phyloP scores from a whole-genome alignment of 1,140 invertebrate species.

The Trichogramma pretiosum region DNA sequence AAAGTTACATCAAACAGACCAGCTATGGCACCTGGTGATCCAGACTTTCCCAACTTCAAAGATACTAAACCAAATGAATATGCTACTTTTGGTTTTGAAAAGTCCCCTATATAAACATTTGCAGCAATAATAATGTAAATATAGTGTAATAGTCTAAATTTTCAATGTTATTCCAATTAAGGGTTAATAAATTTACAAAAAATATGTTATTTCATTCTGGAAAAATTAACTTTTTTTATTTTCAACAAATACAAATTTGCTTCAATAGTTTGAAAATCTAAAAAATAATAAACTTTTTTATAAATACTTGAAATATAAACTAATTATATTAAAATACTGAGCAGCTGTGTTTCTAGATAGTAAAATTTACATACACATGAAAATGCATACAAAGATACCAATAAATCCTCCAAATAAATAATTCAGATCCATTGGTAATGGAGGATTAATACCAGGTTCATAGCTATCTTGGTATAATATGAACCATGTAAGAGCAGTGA shows the following conservation, averaged over 20 bases:
- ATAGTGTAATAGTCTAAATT: constrained; percentile 7
- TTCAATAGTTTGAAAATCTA: too few relatives aligned
- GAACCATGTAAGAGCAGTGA: constrained; percentile 32
- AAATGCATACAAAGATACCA: constrained; percentile 29
- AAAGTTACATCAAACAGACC: constrained; percentile 46
- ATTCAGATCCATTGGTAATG: constrained; percentile 30
- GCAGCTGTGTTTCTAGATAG: too few relatives aligned
- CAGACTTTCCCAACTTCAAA: constrained; percentile 52
- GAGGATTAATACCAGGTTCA: constrained; percentile 33
- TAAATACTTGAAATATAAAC: too few relatives aligned
- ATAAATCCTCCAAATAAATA: constrained; percentile 30
- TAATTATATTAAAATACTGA: too few relatives aligned
- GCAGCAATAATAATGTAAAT: not conserved
- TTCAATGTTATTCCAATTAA: too few relatives aligned
- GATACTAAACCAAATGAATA: constrained; percentile 55
- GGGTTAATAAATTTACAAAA: too few relatives aligned
- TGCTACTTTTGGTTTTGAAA: constrained; percentile 58
- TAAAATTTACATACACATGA: constrained; percentile 29
- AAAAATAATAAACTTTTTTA: too few relatives aligned
- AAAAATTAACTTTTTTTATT: not conserved
- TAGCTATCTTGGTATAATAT: constrained; percentile 40
- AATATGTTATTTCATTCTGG: constrained; percentile 13
- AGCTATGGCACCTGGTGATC: constrained; percentile 54
- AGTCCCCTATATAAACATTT: constrained; percentile 44
- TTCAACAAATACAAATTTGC: not conserved